phyloP scores from a whole-genome alignment of 2,888 invertebrate species.

The Cephus sareptanus region DNA sequence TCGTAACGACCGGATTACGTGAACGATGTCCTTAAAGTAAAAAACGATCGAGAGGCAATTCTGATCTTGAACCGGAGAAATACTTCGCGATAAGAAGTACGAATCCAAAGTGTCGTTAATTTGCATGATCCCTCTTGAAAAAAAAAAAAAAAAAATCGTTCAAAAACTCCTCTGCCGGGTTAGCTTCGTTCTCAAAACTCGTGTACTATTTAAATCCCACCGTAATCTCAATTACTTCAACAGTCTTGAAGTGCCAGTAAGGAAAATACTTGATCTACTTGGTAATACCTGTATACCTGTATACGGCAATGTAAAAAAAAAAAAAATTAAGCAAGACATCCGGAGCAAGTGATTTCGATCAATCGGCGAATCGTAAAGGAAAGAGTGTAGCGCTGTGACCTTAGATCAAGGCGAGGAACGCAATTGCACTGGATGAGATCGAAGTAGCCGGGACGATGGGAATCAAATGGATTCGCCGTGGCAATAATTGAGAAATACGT shows the following conservation, averaged over 20 bases:
- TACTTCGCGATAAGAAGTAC: not conserved
- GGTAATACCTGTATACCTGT: not conserved
- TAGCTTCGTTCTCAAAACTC: not conserved
- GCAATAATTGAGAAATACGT: constrained; percentile 33
- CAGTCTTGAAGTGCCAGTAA: not conserved
- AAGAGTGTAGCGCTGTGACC: not conserved
- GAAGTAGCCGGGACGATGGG: constrained; percentile 1
- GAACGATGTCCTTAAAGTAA: not conserved
- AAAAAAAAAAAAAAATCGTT: not conserved
- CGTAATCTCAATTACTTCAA: not conserved
- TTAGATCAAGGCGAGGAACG: not conserved
- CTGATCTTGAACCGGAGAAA: not conserved
- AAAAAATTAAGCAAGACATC: not conserved
- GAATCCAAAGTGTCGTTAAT: not conserved
- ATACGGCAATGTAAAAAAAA: no score
- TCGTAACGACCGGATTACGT: not conserved
- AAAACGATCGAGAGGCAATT: not conserved
- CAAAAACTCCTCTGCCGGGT: not conserved
- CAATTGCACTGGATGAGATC: not conserved
- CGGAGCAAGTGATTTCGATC: not conserved
- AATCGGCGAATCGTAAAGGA: not conserved
- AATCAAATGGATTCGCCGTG: constrained; percentile 26
- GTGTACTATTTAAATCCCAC: not conserved
- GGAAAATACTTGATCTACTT: not conserved
- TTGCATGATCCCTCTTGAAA: not conserved